These are phyloP conservation scores for Cosmia trapezina DNA, from an alignment of 2,888 invertebrate genomes.

Conservation along the genomic window DNA sequence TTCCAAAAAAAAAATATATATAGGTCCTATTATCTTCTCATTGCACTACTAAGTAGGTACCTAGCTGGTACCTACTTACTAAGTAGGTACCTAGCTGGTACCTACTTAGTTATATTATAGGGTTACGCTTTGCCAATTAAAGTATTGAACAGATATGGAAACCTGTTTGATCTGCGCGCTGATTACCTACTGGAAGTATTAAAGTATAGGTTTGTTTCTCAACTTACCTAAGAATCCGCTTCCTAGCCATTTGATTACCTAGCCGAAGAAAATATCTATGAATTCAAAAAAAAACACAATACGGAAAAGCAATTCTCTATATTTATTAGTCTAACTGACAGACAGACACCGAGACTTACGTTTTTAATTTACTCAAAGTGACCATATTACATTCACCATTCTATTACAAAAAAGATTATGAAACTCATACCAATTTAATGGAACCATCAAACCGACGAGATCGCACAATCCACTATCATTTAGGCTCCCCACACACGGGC, in stretches of 20 bases:
- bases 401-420: slow-evolving; percentile 39
- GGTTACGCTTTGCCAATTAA: no score
- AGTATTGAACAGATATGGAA: not conserved
- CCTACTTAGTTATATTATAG: no score
- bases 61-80: no score
- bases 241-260: not conserved
- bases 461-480: not conserved
- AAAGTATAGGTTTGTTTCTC: fast-evolving
- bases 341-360: no score
- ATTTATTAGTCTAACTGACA: not conserved
- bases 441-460: slow-evolving; percentile 7
- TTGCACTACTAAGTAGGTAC: no score
- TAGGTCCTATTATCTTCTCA: no score
- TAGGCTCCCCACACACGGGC: not conserved
- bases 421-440: slow-evolving; percentile 29
- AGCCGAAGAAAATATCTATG: not conserved
- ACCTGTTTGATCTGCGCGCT: not conserved
- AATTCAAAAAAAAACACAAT: not conserved
- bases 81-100: no score
- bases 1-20: no score
- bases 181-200: not conserved
- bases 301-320: not conserved
- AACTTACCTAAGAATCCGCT: not conserved
- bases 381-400: not conserved
- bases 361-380: not conserved